Evolutionary conservation across 2,888 invertebrate genomes (phyloP).

Genomic region (Glaucopsyche alexis): DNA sequence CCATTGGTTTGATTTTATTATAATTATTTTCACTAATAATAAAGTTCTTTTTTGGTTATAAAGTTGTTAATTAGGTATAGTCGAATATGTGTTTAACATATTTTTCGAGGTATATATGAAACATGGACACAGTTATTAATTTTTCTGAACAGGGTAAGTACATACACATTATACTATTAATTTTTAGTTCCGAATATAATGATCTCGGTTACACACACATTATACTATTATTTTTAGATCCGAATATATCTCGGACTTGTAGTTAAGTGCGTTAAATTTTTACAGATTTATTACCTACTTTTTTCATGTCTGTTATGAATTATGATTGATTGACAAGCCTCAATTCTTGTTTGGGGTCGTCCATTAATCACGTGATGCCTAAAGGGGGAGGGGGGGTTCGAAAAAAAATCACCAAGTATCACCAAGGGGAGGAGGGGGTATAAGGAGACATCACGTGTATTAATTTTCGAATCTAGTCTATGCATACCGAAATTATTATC

Average conservation of each 20-base stretch:
- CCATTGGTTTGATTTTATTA: background rate
- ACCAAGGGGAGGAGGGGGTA: no score
- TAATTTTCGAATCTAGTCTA: no score
- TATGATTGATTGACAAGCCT: no score
- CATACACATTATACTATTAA: background rate
- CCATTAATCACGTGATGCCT: no score
- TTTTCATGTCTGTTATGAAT: no score
- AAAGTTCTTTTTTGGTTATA: background rate
- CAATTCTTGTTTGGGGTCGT: no score
- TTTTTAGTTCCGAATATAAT: background rate
- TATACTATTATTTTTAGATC: background rate
- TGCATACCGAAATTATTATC: no score
- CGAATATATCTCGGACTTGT: no score
- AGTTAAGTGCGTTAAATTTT: background rate
- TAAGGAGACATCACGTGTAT: no score
- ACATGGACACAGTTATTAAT: conserved; percentile 10
- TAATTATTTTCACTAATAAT: background rate
- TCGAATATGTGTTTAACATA: background rate
- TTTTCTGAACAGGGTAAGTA: conserved; percentile 5
- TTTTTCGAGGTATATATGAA: background rate
- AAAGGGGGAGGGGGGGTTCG: no score
- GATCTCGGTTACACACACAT: background rate
- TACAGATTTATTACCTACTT: no score
- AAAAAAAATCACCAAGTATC: no score
- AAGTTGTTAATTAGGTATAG: background rate